phyloP scores from a whole-genome alignment of 2,888 invertebrate species.

The Apamea sordens region DNA sequence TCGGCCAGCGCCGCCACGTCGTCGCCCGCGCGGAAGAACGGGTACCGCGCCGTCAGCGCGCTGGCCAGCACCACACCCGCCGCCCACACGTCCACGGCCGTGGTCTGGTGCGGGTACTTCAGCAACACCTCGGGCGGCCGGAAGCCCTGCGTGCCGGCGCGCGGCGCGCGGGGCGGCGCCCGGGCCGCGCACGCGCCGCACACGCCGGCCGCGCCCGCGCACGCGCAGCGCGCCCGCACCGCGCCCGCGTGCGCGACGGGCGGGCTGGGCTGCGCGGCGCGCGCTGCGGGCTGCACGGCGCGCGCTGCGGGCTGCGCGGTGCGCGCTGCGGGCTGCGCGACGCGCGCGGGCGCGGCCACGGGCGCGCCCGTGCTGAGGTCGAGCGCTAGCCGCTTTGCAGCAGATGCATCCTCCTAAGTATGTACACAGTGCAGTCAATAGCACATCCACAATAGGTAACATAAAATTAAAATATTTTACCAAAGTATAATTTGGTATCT shows the following conservation, averaged over 20 bases:
- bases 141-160: conserved; percentile 97
- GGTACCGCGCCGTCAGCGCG: conserved; percentile 94
- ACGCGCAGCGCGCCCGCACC: conserved; percentile 89
- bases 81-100: conserved; percentile 97
- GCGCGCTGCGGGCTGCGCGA: conserved; percentile 90
- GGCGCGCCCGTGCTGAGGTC: conserved; percentile 74
- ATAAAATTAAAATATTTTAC: not conserved
- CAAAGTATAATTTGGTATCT: not conserved
- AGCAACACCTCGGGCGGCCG: conserved; percentile 96
- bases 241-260: conserved; percentile 91
- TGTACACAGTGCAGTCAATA: not conserved
- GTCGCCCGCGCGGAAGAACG: conserved; percentile 95
- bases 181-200: conserved; percentile 92
- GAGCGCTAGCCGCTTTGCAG: conserved; percentile 80
- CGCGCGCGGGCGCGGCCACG: conserved; percentile 43
- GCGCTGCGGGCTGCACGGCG: conserved; percentile 90
- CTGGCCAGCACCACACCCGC: conserved; percentile 94
- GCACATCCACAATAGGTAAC: not conserved
- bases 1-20: conserved; percentile 94
- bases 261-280: conserved; percentile 90
- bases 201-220: conserved; percentile 92
- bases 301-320: conserved; percentile 86
- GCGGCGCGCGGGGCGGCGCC: conserved; percentile 92
- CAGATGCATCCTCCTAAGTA: conserved; percentile 67
- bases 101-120: conserved; percentile 94